phyloP scores from a whole-genome alignment of 2,888 invertebrate species.

The Odontocolon sp. region DNA sequence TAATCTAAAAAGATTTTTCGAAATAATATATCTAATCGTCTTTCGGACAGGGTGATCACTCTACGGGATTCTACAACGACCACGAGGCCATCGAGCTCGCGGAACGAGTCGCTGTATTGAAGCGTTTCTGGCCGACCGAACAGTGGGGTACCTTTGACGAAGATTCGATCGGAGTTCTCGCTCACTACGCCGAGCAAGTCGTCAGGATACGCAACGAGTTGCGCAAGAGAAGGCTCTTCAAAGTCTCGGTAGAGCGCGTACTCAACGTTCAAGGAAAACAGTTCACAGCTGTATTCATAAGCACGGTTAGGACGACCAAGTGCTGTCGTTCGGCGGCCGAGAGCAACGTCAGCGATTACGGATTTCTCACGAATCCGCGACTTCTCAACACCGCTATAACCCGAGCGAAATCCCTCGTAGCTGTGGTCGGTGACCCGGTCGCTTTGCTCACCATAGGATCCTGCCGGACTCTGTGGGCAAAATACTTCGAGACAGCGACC shows the following conservation, averaged over 20 bases:
- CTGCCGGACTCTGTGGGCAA: conserved; percentile 88
- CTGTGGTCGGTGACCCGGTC: conserved; percentile 92
- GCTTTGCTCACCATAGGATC: conserved; percentile 89
- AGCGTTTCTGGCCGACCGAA: conserved; percentile 87
- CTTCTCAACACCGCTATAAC: conserved; percentile 92
- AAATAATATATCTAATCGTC: too few relatives aligned
- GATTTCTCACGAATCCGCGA: conserved; percentile 91
- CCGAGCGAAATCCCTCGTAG: conserved; percentile 90
- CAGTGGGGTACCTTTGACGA: conserved; percentile 88
- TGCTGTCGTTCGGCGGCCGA: conserved; percentile 84
- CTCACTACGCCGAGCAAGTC: conserved; percentile 91
- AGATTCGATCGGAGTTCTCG: conserved; percentile 91
- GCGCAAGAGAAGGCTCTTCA: conserved; percentile 87
- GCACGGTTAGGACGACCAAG: conserved; percentile 89
- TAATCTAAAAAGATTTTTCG: background rate
- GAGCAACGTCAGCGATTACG: conserved; percentile 86
- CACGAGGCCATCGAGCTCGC: conserved; percentile 91
- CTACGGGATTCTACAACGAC: conserved; percentile 91
- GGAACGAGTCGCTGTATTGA: conserved; percentile 87
- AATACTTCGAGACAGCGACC: conserved; percentile 67
- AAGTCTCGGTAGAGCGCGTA: conserved; percentile 91
- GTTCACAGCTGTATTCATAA: conserved; percentile 90
- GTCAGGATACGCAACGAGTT: conserved; percentile 89
- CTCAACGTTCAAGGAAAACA: conserved; percentile 94
- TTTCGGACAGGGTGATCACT: conserved; percentile 79